phyloP scores from a whole-genome alignment of 2,113 vertebrate genomes.

The Cnemophilus loriae region DNA sequence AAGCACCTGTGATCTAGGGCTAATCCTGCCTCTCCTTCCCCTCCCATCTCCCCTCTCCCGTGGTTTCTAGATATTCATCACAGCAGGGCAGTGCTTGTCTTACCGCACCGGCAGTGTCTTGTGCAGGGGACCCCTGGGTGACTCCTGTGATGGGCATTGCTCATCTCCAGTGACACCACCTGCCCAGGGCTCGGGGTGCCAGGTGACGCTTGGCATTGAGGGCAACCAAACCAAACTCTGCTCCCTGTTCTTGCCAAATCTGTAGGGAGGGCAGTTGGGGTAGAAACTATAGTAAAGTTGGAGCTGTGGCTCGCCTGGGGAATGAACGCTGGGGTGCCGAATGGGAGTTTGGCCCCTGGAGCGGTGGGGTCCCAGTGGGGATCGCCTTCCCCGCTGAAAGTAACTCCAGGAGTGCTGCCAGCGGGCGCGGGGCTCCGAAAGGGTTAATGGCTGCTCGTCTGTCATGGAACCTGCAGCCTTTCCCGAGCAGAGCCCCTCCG shows the following conservation, averaged over 20 bases:
- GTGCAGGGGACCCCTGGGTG: not conserved
- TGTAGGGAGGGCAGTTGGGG: not conserved
- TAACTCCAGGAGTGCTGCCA: not conserved
- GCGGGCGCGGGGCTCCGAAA: not conserved
- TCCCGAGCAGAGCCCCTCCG: not conserved
- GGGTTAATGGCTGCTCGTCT: not conserved
- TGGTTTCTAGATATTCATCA: not conserved
- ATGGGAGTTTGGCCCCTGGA: not conserved
- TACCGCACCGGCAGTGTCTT: rapidly evolving
- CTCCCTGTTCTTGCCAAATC: not conserved
- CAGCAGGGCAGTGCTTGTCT: not conserved
- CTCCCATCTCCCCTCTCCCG: not conserved
- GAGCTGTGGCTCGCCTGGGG: not conserved
- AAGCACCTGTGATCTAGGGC: not conserved
- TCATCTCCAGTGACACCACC: not conserved
- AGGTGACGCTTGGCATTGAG: not conserved
- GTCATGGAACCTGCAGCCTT: not conserved
- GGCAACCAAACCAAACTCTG: not conserved
- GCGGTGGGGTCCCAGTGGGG: not conserved
- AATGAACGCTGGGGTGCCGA: rapidly evolving
- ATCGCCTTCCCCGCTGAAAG: not conserved
- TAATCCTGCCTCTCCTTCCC: not conserved
- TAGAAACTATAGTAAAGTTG: not conserved
- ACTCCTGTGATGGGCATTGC: not conserved
- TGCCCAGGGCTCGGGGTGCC: not conserved